Percentiles rank a stretch among this genome's conserved stretches.
Conservation (phyloP, 1,140 invertebrate species). For the Brachionus plicatilis region DNA sequence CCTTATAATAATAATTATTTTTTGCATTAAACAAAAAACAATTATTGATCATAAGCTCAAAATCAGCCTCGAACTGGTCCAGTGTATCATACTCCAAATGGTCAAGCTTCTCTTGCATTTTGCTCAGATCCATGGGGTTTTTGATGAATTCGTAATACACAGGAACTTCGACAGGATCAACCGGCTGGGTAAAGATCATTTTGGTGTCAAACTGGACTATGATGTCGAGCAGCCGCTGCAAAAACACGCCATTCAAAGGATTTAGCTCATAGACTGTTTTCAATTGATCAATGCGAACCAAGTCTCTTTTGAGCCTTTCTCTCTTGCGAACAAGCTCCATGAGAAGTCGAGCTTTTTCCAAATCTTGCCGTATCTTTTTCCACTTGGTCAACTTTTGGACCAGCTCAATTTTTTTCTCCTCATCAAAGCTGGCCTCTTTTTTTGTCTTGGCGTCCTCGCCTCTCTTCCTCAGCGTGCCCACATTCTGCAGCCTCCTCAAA, state of each 20-base stretch:
- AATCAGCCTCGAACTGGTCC: constrained; percentile 76
- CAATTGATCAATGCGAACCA: constrained; percentile 62
- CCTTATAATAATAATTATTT: constrained; percentile 39
- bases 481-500: constrained; percentile 63
- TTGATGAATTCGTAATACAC: constrained; percentile 87
- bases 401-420: constrained; percentile 48
- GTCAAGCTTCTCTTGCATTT: constrained; percentile 73
- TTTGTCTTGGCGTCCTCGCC: neutral
- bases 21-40: constrained; percentile 76
- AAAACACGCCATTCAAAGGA: constrained; percentile 48
- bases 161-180: constrained; percentile 79
- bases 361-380: constrained; percentile 85
- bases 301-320: constrained; percentile 85
- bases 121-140: constrained; percentile 89
- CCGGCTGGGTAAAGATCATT: constrained; percentile 85
- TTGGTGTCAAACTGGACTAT: constrained; percentile 73
- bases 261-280: constrained; percentile 40
- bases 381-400: constrained; percentile 85
- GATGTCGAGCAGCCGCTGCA: constrained; percentile 66
- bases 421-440: neutral
- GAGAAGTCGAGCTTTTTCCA: constrained; percentile 82
- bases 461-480: neutral
- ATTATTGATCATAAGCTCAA: constrained; percentile 84
- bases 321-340: constrained; percentile 89
- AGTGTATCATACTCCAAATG: constrained; percentile 72